Base-by-base conservation (phyloP, 2,888 invertebrate species). In the Boloria selene region DNA sequence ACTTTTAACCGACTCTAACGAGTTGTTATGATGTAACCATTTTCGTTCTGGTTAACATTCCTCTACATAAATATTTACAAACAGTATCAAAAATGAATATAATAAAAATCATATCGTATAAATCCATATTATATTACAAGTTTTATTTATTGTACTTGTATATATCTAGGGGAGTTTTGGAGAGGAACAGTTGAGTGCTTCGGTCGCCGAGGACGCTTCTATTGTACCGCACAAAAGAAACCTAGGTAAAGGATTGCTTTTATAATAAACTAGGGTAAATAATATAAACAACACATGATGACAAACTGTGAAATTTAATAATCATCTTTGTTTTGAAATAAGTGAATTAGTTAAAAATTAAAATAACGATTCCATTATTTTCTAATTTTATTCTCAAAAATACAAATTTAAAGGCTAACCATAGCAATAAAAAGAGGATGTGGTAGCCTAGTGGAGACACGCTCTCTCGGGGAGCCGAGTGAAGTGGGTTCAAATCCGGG, bases 181-280 rank as follows among this genome's bases (percentile, higher is more conserved):
- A 66, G 66, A 62, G 66, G 66, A 66, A 66, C 62, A 66, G 51
- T 62, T 59, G 58, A 66, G 62, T 58, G 58, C 68, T 62, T 56
- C 56, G 60, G 65, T 62, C 62, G 62, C 45, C 52, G 65, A 60
- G 65, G 56, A 58, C 56, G 63, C 55, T 62, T 56, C 44, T 53
- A 68, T 70, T 70, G 68, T 70, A 42, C 16, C 31, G 53, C 52
- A 69, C 67, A 65, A 67, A 67, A 69, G 67, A 71, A 60, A 67
- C 45, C 56, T 62, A 61, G 68, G 65, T 59, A 70, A 70, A 67
- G 67, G 64, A 56, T 52, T 58, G 65, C 61, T 68, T 61, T 52
- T 47, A 64, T 31, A 64, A 64, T 64, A 52, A 64, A 64, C 64
- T 64, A 44, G 52, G 58, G 42, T 31, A 52, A 45, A 58, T 56